Conservation (phyloP, 2,888 invertebrate species). For the Thecocarcelia acutangulata region DNA sequence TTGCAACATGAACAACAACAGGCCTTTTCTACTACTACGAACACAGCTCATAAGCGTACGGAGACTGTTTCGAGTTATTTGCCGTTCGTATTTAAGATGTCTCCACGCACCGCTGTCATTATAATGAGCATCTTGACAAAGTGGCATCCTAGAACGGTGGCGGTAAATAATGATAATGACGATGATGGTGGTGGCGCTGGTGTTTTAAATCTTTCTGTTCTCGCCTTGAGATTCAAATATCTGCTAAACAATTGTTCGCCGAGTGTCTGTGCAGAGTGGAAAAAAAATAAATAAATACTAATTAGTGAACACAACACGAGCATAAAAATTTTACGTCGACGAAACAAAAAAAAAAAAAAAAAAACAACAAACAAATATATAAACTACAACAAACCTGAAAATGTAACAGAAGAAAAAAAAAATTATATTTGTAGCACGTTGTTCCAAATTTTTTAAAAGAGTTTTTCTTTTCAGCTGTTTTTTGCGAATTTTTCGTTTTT, state of each 20-base stretch:
- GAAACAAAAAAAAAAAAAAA: conserved; percentile 13
- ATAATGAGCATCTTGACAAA: conserved; percentile 68
- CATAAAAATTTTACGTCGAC: conserved; percentile 50
- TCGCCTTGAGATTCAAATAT: conserved; percentile 44
- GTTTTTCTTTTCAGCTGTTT: conserved; percentile 37
- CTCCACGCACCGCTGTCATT: conserved; percentile 68
- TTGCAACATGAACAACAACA: conserved; percentile 43
- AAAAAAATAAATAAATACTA: conserved; percentile 60
- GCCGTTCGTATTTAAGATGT: conserved; percentile 54
- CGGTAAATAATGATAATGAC: conserved; percentile 61
- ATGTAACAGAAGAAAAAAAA: conserved; percentile 54
- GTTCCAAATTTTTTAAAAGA: conserved; percentile 65
- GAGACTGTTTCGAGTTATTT: not conserved
- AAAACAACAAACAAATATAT: not conserved
- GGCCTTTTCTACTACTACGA: no score
- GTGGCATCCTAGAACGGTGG: conserved; percentile 64
- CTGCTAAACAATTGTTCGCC: conserved; percentile 25
- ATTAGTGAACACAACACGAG: conserved; percentile 69
- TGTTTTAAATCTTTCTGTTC: conserved; percentile 49
- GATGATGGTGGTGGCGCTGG: conserved; percentile 66
- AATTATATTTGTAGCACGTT: conserved; percentile 65
- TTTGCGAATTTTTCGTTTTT: not conserved
- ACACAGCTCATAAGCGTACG: not conserved
- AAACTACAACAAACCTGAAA: conserved; percentile 55
- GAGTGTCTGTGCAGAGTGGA: conserved; percentile 1